phyloP scores from a whole-genome alignment of 2,888 invertebrate genomes.

The Dicranocentrus wangi region DNA sequence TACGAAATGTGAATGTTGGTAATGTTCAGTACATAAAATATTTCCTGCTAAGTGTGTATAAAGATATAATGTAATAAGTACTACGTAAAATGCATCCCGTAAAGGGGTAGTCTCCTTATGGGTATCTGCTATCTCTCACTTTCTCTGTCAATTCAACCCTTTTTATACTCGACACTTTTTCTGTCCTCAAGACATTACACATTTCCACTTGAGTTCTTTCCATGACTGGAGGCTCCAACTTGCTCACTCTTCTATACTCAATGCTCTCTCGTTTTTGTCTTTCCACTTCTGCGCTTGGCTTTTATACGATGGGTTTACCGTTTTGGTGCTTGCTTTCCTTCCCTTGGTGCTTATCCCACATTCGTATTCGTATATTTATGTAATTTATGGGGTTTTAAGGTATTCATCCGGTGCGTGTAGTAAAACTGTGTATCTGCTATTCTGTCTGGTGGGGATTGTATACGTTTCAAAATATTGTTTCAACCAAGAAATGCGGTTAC shows the following conservation, averaged over 20 bases:
- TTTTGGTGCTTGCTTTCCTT: too few species aligned
- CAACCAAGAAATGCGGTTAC: too few species aligned
- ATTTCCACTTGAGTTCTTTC: conserved; percentile 28
- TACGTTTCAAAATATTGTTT: too few species aligned
- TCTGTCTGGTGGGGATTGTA: too few species aligned
- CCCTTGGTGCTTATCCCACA: too few species aligned
- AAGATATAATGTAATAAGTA: conserved; percentile 1
- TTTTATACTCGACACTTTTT: conserved; percentile 29
- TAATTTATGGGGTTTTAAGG: too few species aligned
- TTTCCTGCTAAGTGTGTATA: background rate
- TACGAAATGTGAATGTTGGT: background rate
- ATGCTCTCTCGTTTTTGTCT: background rate
- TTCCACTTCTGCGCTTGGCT: too few species aligned
- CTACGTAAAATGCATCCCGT: background rate
- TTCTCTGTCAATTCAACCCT: conserved; percentile 31
- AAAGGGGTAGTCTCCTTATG: background rate
- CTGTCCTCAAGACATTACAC: conserved; percentile 41
- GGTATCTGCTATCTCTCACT: conserved; percentile 30
- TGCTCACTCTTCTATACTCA: background rate
- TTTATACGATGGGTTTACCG: too few species aligned
- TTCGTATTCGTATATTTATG: too few species aligned
- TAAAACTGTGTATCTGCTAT: too few species aligned
- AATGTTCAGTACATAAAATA: background rate
- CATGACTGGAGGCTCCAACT: background rate
- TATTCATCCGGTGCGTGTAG: too few species aligned